Evolutionary conservation across 1,140 invertebrate species (phyloP), one percentile per base, ranked within the genome.

Genomic region (Drosophila pandora): DNA sequence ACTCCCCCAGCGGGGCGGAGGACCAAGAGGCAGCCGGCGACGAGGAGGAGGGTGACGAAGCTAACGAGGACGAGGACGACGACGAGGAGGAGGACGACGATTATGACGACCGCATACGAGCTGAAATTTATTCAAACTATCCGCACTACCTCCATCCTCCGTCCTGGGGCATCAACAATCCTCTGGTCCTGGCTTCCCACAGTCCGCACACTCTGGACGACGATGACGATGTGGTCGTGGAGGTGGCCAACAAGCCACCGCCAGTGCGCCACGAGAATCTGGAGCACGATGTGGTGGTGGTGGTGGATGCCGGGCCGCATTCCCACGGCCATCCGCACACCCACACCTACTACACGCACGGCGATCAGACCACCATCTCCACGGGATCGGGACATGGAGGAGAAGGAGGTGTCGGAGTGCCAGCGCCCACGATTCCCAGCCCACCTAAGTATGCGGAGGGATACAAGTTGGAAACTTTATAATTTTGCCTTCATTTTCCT

Each of bases 61-160:
- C 37, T 2, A 41, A 68, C 12, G 61, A 45, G 5, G 76, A 59
- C 0, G 75, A 78, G 2, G 76, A 60, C 0, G 75, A 78, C 2
- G 62, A 72, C 6, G 84, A 90, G 6, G 57, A 67, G 3, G 83
- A 90, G 41, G 84, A 90, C 62, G 85, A 90, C 57, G 90, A 91
- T 65, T 91, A 91, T 58, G 90, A 91, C 60, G 90, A 91, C 79
- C 90, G 90, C 45, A 91, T 91, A 79, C 75, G 90, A 53, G 90
- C 90, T 22, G 90, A 91, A 84, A 91, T 91, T 69, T 91, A 91
- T 85, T 91, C 90, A 56, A 90, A 90, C 71, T 91, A 91, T 69
- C 90, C 90, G 50, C 90, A 91, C 74, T 91, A 91, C 73, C 62
- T 91, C 50, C 90, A 91, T 67, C 90, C 90, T 28, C 90, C 90